Evolutionary conservation across 2,888 invertebrate genomes (phyloP), one percentile per base, ranked within the genome.

Genomic region (Ernsta delagoae): DNA sequence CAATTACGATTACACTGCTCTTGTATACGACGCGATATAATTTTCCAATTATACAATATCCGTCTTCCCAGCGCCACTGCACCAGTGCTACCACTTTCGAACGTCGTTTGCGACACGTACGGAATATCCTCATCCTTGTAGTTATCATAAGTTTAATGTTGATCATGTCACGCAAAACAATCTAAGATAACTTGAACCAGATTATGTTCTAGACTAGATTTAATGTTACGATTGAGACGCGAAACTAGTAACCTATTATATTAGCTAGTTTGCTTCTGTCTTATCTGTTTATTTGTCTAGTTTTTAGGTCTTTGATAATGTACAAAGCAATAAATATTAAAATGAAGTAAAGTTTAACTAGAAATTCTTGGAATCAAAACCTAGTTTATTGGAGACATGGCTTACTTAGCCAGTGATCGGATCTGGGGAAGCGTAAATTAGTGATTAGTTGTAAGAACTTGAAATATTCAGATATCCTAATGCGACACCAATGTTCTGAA

Each of bases 401-500:
- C 11, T 12, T 24, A 12, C 12, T 66, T 54, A 67, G 56, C 60
- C 56, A 61, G 56, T 56, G 36, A 54, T 11, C 56, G 12, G 3
- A 54, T 11, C 56, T 9, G 3, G 11, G 41, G 54, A 8, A 5
- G 5, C 63, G n/a, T 63, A 63, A 57, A 57, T 36, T 57, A 31
- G 34, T 34, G 34, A n/a, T 50, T 12, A 12, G 50, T 9, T 4
- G 31, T 50, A 7, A 24, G 5, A 5, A 59, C 16, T 8, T 43
- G 43, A 64, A 57, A 39, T 68, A 53, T 24, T 31, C 48, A 68
- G 68, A 68, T 68, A 68, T 36, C 62, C 62, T 68, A 62, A 62
- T 48, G 68, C 68, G 68, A 68, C 62, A 68, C 45, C 57, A 68
- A 68, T 57, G 68, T 68, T 62, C 12, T 7, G 12, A 16, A 54